These are phyloP conservation scores for Discoglossus pictus DNA, from an alignment of 2,797 vertebrate genomes.

Conservation along the genomic window DNA sequence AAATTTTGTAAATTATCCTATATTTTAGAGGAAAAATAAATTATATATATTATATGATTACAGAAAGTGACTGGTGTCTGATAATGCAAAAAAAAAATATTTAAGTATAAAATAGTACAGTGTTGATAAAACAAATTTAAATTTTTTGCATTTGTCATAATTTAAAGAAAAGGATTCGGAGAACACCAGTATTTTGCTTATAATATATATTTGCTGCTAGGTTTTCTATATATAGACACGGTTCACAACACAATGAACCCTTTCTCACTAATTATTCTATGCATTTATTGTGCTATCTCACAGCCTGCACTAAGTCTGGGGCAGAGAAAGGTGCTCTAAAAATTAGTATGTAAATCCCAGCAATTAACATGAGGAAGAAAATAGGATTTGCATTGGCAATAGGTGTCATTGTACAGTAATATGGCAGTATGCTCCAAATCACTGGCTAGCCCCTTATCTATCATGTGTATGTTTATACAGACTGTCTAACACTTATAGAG, in stretches of 20 bases:
- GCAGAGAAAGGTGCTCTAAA: conserved; percentile 55
- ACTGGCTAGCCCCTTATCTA: conserved; percentile 40
- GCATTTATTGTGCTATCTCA: conserved; percentile 42
- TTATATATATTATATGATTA: no score
- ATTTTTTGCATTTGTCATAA: no score
- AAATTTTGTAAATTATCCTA: no score
- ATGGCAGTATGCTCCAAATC: conserved; percentile 41
- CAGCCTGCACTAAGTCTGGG: conserved; percentile 49
- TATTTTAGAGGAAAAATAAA: no score
- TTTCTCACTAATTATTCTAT: conserved; percentile 31
- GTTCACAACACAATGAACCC: conserved; percentile 33
- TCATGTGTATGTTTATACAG: conserved; percentile 26
- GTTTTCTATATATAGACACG: not conserved
- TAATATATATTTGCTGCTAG: no score
- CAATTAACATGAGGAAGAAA: conserved; percentile 63
- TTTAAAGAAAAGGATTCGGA: no score
- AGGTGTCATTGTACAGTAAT: conserved; percentile 54
- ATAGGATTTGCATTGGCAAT: conserved; percentile 61
- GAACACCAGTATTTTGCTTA: no score
- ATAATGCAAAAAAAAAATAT: no score
- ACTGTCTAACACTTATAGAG: not conserved
- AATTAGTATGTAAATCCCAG: conserved; percentile 51
- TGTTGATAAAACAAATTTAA: no score
- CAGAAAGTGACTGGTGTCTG: no score
- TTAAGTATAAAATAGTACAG: no score